These are phyloP conservation scores for Petrolisthes cinctipes DNA, from an alignment of 2,888 invertebrate species.

Conservation along the genomic window DNA sequence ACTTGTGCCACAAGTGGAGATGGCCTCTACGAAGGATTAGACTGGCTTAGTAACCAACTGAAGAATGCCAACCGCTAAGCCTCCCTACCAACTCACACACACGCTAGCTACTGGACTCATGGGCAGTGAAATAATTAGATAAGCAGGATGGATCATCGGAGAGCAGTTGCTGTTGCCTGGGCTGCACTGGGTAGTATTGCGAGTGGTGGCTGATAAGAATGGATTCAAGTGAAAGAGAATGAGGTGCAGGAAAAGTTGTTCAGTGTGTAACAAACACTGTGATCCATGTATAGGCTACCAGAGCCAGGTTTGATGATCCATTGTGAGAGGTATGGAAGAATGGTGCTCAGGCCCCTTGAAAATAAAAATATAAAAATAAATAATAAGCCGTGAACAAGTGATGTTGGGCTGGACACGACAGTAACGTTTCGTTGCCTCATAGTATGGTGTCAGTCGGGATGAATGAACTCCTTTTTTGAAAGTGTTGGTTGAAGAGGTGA, in stretches of 20 bases:
- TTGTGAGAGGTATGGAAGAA: background rate
- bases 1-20: constrained; percentile 99
- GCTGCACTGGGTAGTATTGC: constrained; percentile 23
- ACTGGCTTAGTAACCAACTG: constrained; percentile 99
- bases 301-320: constrained; percentile 5
- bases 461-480: constrained; percentile 6
- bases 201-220: constrained; percentile 44
- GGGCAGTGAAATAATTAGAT: constrained; percentile 50
- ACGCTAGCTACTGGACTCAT: constrained; percentile 41
- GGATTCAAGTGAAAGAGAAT: constrained; percentile 11
- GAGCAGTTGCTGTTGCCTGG: constrained; percentile 32
- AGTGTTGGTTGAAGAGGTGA: background rate
- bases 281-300: constrained; percentile 21
- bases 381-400: constrained; percentile 49
- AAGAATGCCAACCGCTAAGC: constrained; percentile 97
- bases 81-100: constrained; percentile 49
- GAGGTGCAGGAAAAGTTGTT: constrained; percentile 35
- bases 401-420: constrained; percentile 17
- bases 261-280: constrained; percentile 60
- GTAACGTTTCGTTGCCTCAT: background rate
- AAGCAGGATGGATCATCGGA: constrained; percentile 33
- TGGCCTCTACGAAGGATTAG: constrained; percentile 98
- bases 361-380: constrained; percentile 47
- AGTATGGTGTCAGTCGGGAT: constrained; percentile 6
- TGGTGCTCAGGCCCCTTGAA: constrained; percentile 11